Conservation (phyloP, 2,797 vertebrate genomes). For the Anas acuta region DNA sequence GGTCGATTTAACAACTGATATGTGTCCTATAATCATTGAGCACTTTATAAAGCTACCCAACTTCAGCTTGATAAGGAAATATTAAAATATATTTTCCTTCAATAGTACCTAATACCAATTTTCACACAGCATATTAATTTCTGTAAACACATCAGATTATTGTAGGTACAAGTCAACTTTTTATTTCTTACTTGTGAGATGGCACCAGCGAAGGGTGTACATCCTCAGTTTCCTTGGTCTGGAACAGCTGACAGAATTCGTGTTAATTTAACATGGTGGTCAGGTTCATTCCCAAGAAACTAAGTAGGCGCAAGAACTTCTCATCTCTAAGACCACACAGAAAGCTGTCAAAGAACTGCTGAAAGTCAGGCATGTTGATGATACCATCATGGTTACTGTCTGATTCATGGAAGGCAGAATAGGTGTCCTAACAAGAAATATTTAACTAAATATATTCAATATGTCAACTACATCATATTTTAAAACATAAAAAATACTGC, state of each 20-base stretch:
- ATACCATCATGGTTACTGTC: constrained; percentile 77
- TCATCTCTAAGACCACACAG: constrained; percentile 65
- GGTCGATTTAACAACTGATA: neutral
- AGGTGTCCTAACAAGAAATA: constrained; percentile 74
- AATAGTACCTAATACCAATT: neutral
- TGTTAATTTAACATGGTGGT: constrained; percentile 71
- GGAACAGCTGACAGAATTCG: constrained; percentile 75
- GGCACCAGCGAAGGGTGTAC: neutral
- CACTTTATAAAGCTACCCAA: neutral
- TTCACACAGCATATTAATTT: neutral
- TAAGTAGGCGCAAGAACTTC: constrained; percentile 74
- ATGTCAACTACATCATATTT: neutral
- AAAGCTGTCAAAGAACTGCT: constrained; percentile 68
- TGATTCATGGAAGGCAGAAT: constrained; percentile 78
- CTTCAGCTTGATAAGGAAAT: neutral
- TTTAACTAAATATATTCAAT: neutral
- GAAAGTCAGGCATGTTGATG: constrained; percentile 74
- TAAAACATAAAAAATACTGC: neutral
- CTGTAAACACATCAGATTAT: neutral
- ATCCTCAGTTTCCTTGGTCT: constrained; percentile 35
- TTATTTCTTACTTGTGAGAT: constrained; percentile 50
- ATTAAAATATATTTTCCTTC: neutral
- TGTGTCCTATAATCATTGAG: neutral
- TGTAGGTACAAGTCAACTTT: neutral
- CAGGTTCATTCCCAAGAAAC: constrained; percentile 73